These are phyloP conservation scores for Entomyzon cyanotis DNA, from an alignment of 2,113 vertebrate genomes.

Conservation along the genomic window DNA sequence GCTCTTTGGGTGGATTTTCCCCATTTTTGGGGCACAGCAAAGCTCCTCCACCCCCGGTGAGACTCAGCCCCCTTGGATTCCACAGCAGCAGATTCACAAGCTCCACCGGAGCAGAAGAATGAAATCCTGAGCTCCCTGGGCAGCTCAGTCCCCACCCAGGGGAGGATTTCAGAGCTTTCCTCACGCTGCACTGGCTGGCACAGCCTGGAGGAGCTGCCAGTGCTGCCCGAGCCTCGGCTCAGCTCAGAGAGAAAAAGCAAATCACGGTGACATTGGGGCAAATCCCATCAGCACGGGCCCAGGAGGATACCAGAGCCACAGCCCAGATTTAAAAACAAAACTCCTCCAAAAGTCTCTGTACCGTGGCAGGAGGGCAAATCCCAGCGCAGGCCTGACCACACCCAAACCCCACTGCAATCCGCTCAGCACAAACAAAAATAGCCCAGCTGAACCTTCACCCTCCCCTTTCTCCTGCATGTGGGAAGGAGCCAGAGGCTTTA, in stretches of 20 bases:
- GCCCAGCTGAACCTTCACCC: not conserved
- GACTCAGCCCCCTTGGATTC: not conserved
- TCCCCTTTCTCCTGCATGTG: not conserved
- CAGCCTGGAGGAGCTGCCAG: not conserved
- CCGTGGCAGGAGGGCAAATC: not conserved
- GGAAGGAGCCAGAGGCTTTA: not conserved
- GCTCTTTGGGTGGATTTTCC: not conserved
- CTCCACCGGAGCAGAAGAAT: not conserved
- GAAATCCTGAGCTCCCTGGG: not conserved
- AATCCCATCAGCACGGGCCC: not conserved
- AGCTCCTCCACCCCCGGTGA: fast-evolving
- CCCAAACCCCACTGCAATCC: not conserved
- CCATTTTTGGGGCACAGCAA: not conserved
- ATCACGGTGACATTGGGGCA: not conserved
- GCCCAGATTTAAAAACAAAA: not conserved
- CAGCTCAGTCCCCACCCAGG: not conserved
- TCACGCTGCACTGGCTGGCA: not conserved
- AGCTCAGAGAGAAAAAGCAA: not conserved
- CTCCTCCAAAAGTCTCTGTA: not conserved
- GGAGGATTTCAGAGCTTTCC: not conserved
- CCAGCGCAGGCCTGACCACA: not conserved
- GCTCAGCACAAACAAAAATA: not conserved
- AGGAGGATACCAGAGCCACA: not conserved
- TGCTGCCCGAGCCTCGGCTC: not conserved
- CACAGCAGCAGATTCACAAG: not conserved